Conservation (phyloP, 2,888 invertebrate genomes). For the Tachina grossa region DNA sequence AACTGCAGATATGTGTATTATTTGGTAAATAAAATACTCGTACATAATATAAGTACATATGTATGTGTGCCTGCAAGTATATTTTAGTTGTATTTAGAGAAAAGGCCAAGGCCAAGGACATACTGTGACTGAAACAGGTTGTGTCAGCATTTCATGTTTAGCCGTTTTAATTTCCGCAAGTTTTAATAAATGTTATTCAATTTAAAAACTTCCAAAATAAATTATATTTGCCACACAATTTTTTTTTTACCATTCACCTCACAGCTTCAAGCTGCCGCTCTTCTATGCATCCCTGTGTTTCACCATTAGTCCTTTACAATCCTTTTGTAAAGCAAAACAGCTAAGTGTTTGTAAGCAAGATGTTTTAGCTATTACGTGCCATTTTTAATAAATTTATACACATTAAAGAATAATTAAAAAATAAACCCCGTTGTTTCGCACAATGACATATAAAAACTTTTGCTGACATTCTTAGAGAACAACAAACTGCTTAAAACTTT, state of each 20-base stretch:
- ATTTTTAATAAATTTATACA: slow-evolving; percentile 59
- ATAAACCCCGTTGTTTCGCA: slow-evolving; percentile 29
- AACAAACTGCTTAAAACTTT: slow-evolving; percentile 50
- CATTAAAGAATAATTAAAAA: slow-evolving; percentile 57
- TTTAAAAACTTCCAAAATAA: too few relatives aligned
- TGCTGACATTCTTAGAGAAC: slow-evolving; percentile 45
- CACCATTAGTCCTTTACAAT: not conserved
- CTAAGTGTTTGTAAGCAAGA: slow-evolving; percentile 88
- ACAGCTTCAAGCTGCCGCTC: not conserved
- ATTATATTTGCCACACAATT: too few relatives aligned
- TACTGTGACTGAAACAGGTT: too few relatives aligned
- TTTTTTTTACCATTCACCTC: not conserved
- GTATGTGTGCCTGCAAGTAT: too few relatives aligned
- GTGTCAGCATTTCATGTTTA: too few relatives aligned
- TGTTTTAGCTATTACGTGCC: slow-evolving; percentile 84
- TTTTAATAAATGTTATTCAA: too few relatives aligned
- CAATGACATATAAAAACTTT: slow-evolving; percentile 51
- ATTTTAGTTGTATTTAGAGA: too few relatives aligned
- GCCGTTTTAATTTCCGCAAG: too few relatives aligned
- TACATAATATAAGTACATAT: too few relatives aligned
- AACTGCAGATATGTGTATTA: not conserved
- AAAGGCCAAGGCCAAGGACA: too few relatives aligned
- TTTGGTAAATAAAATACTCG: not conserved
- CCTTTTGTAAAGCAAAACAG: not conserved
- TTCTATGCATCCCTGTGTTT: not conserved